These are phyloP conservation scores for Melanotaenia nigrans DNA, from an alignment of 2,797 vertebrate genomes.

Conservation along the genomic window DNA sequence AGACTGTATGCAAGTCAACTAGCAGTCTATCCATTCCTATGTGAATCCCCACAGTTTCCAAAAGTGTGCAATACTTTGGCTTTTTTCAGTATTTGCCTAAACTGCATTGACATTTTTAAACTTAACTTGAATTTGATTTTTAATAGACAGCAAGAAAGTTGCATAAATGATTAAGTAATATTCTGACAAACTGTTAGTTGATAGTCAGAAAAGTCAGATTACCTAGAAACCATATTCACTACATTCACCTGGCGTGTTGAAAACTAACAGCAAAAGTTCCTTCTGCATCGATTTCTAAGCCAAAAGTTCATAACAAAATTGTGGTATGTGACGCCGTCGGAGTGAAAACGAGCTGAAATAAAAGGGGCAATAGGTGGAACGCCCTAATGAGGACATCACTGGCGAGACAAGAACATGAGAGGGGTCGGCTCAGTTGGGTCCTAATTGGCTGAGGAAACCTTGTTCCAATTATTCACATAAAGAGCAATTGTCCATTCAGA, in stretches of 20 bases:
- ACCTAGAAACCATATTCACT: background rate
- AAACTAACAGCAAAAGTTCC: background rate
- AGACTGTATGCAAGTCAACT: background rate
- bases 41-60: background rate
- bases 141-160: background rate
- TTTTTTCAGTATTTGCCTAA: background rate
- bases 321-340: background rate
- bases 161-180: background rate
- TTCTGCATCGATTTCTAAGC: background rate
- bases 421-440: constrained; percentile 41
- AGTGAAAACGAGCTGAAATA: constrained; percentile 18
- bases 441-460: constrained; percentile 76
- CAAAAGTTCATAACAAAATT: background rate
- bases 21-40: too few species aligned
- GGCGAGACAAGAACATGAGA: constrained; percentile 43
- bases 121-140: background rate
- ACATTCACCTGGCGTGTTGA: background rate
- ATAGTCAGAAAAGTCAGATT: background rate
- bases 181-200: background rate
- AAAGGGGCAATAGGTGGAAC: constrained; percentile 23
- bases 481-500: constrained; percentile 64
- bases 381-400: constrained; percentile 48
- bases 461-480: constrained; percentile 79
- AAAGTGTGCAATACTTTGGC: background rate
- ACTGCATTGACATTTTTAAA: background rate